Evolutionary conservation across 2,888 invertebrate genomes (phyloP).

Genomic region (Gryllus longicercus): DNA sequence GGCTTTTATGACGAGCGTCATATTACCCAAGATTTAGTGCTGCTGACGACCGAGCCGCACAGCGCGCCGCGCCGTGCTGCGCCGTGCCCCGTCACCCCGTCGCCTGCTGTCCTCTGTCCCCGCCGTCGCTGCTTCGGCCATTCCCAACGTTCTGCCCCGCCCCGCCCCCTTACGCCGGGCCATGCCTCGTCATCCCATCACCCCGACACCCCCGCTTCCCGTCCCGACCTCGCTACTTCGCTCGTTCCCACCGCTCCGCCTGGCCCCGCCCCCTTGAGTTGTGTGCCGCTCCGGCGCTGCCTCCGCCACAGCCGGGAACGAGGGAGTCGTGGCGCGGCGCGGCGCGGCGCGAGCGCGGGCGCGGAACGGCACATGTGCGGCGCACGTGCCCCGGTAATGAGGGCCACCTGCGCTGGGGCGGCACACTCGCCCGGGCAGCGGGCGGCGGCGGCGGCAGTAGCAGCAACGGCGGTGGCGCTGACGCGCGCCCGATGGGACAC

Average conservation of each 20-base stretch:
- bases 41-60: neutral
- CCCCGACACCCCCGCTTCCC: no score
- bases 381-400: conserved; percentile 17
- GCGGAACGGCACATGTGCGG: conserved; percentile 5
- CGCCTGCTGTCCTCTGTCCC: no score
- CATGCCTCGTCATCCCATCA: no score
- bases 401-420: neutral
- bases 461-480: neutral
- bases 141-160: no score
- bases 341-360: neutral
- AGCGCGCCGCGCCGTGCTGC: neutral
- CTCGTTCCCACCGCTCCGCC: no score
- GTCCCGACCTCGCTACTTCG: no score
- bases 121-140: no score
- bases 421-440: neutral
- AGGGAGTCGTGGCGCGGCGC: neutral
- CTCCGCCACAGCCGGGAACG: neutral
- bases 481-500: neutral
- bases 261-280: no score
- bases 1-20: neutral
- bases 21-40: conserved; percentile 1
- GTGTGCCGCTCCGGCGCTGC: neutral
- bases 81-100: no score
- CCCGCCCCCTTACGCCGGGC: no score
- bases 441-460: neutral